Conservation (phyloP, 2,888 invertebrate species). For the Erynnis tages region DNA sequence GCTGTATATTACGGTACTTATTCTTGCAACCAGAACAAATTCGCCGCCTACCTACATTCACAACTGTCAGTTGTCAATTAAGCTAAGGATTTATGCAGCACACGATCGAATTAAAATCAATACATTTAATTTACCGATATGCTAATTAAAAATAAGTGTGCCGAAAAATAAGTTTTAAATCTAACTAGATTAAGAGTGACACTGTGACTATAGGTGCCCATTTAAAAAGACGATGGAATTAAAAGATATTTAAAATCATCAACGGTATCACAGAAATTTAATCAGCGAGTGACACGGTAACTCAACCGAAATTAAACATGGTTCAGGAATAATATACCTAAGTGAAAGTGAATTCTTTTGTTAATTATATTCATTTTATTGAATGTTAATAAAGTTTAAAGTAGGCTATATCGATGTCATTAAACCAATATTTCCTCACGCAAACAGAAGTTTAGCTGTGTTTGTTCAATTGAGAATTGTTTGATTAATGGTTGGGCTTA, state of each 20-base stretch:
- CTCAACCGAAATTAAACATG: too few relatives aligned
- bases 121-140: not conserved
- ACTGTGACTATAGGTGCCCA: not conserved
- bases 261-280: not conserved
- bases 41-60: not conserved
- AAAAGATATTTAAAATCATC: too few relatives aligned
- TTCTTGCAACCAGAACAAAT: conserved; percentile 3
- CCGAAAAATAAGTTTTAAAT: not conserved
- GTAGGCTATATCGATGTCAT: conserved; percentile 21
- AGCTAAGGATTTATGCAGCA: not conserved
- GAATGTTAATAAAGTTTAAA: conserved; percentile 7
- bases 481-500: conserved; percentile 43
- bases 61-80: conserved; percentile 11
- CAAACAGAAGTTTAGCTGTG: conserved; percentile 44
- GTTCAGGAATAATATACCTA: too few relatives aligned
- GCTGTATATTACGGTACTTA: conserved; percentile 3
- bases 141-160: not conserved
- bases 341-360: conserved; percentile 8
- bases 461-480: conserved; percentile 57
- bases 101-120: not conserved
- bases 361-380: conserved; percentile 4
- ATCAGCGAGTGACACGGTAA: too few relatives aligned
- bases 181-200: not conserved
- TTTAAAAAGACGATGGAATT: not conserved
- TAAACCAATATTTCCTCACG: conserved; percentile 18